Percentiles rank a stretch among this genome's conserved stretches.
Conservation (phyloP, 2,113 vertebrate genomes). For the Syrrhaptes paradoxus region DNA sequence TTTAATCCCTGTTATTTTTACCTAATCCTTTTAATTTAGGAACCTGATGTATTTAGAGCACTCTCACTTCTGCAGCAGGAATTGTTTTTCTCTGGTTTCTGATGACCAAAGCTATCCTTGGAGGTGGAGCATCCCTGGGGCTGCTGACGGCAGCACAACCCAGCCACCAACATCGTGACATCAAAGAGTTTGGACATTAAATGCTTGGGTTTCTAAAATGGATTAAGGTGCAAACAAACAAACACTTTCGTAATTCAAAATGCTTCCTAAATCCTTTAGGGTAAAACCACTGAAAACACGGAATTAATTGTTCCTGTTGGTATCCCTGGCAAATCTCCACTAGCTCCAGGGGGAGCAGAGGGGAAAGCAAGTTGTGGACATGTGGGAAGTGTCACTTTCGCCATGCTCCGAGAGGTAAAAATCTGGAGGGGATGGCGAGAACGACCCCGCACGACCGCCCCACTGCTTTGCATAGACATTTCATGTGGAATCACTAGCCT, state of each 20-base stretch:
- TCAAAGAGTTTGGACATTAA: neutral
- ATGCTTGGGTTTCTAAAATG: neutral
- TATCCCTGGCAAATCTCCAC: neutral
- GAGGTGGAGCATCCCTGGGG: neutral
- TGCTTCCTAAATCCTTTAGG: neutral
- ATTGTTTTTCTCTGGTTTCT: neutral
- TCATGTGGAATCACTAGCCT: neutral
- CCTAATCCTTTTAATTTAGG: neutral
- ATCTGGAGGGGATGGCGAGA: neutral
- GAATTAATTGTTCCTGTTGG: neutral
- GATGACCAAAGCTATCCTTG: neutral
- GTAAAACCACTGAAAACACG: neutral
- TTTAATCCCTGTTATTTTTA: neutral
- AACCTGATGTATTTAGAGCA: neutral
- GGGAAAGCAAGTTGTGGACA: neutral
- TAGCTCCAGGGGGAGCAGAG: neutral
- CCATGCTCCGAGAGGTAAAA: neutral
- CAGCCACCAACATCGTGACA: neutral
- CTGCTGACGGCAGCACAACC: neutral
- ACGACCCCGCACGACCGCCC: accelerated
- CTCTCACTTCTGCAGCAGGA: neutral
- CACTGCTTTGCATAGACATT: neutral
- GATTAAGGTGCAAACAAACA: neutral
- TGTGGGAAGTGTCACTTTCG: neutral
- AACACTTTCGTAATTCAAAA: neutral